phyloP scores from a whole-genome alignment of 2,888 invertebrate species.

The Conistra vaccinii region DNA sequence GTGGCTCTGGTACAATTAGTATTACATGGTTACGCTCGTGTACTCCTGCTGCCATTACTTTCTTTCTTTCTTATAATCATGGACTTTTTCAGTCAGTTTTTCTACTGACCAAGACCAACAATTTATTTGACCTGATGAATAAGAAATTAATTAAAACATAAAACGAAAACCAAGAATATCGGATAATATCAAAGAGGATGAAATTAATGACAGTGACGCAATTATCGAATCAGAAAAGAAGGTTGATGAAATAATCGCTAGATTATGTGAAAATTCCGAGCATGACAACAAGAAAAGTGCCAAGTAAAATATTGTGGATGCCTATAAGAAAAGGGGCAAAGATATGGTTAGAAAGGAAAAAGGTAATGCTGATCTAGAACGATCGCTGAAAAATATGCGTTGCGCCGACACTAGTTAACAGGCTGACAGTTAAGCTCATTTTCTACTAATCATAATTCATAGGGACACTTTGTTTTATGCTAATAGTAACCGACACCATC shows the following conservation, averaged over 20 bases:
- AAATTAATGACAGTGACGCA: not conserved
- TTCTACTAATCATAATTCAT: not conserved
- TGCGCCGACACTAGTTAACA: not conserved
- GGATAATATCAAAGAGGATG: too few relatives aligned
- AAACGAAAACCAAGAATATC: not conserved
- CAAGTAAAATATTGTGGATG: not conserved
- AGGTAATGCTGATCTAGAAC: not conserved
- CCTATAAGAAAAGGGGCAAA: not conserved
- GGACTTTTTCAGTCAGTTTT: too few relatives aligned
- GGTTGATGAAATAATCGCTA: not conserved
- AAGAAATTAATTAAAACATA: too few relatives aligned
- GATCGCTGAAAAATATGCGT: not conserved
- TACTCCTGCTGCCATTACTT: conserved; percentile 19
- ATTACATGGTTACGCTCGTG: conserved; percentile 49
- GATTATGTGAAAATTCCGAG: not conserved
- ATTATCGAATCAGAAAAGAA: not conserved
- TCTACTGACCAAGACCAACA: not conserved
- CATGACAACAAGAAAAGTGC: too few relatives aligned
- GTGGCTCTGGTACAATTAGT: conserved; percentile 48
- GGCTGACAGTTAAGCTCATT: too few relatives aligned
- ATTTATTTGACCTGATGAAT: not conserved
- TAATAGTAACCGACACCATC: too few relatives aligned
- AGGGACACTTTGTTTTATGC: not conserved
- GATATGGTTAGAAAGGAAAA: not conserved
- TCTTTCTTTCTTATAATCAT: conserved; percentile 19